phyloP scores from a whole-genome alignment of 2,113 vertebrate genomes.

The Tupaia tana region DNA sequence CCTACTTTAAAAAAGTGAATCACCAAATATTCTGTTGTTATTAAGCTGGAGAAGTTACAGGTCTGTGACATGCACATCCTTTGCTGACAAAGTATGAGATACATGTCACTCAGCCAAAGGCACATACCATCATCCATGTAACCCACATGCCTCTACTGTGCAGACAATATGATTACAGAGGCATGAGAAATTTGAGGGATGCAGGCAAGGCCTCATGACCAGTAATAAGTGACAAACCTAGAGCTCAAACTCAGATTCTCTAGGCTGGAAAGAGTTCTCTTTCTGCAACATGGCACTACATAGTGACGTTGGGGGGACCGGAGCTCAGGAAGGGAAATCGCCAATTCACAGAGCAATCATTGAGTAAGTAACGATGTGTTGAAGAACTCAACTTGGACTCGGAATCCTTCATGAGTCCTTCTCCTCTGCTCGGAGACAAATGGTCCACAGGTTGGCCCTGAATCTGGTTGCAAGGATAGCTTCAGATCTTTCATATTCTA shows the following conservation, averaged over 20 bases:
- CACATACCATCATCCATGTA: fast-evolving
- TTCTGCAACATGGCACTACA: fast-evolving
- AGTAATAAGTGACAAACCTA: not conserved
- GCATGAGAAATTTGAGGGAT: not conserved
- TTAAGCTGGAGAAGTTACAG: not conserved
- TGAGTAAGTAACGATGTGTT: not conserved
- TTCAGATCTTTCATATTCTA: not conserved
- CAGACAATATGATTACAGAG: fast-evolving
- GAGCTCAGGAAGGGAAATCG: fast-evolving
- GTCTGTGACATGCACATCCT: fast-evolving
- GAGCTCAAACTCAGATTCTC: not conserved
- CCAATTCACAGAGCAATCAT: not conserved
- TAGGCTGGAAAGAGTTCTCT: not conserved
- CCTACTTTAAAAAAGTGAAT: not conserved
- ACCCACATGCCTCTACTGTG: not conserved
- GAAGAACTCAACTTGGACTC: not conserved
- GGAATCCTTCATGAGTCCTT: not conserved
- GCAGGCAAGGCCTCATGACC: not conserved
- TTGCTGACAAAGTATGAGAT: not conserved
- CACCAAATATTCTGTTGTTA: not conserved
- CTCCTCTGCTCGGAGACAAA: no score
- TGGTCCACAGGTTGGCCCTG: no score
- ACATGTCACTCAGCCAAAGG: not conserved
- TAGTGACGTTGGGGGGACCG: fast-evolving
- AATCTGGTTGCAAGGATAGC: not conserved